Base-by-base conservation (phyloP, 1,140 invertebrate species). In the Lepidurus packardi region DNA sequence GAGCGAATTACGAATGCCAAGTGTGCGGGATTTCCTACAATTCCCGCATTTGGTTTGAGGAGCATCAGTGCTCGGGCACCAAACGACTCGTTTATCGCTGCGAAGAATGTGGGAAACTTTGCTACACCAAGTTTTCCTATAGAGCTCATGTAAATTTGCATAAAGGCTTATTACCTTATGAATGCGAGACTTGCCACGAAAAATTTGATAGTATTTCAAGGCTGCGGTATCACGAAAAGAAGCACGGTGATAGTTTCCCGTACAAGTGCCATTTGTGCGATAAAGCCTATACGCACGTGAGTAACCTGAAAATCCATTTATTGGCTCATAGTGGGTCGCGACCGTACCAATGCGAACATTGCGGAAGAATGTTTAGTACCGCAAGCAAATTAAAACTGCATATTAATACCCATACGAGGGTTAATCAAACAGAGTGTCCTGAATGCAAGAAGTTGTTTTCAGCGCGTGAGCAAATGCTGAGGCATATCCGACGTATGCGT, bases 1-100 rank as follows among this genome's bases (percentile, higher is more conserved):
- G 53, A 65, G 53, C 53, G 53, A 65, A 65, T 65, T 65, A n/a
- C 21, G 53, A 65, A 65, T 65, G 53, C 13, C 53, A 65, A 16
- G 53, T 65, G 10, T 65, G 53, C 53, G 53, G 53, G 21, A 65
- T 65, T 65, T 65, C 53, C 1, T 65, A 65, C 13, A 65, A 65
- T 16, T 65, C 53, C 53, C 8, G 53, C 16, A n/a, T 65, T 65
- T 65, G 53, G 53, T 65, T 65, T 65, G 53, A 65, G 21, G 53
- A 65, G 13, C 53, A 65, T 16, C 53, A 65, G 13, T 65, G 53
- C 53, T 65, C 53, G 8, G 8, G 53, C 21, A 65, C 9, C 53
- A 65, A 65, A 65, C 53, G 53, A 7, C 53, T 21, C 21, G 16
- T 65, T 13, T 65, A 65, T 65, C 53, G 21, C 16, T 65, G 53